phyloP scores from a whole-genome alignment of 2,888 invertebrate species.

The Nipponacmea schrenckii region DNA sequence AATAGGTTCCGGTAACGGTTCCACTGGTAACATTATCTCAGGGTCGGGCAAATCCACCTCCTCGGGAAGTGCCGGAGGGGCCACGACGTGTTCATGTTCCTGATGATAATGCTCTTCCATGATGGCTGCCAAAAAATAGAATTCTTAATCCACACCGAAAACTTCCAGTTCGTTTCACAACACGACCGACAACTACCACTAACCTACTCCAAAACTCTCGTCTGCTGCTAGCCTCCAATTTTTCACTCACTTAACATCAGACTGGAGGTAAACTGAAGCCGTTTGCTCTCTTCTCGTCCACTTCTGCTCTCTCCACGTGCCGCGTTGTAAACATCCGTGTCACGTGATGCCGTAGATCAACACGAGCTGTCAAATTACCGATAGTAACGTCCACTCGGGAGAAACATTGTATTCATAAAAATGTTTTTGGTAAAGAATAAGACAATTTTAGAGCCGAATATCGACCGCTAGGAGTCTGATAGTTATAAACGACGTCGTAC shows the following conservation, averaged over 20 bases:
- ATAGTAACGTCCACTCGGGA: not conserved
- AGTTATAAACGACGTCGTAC: no score
- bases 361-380: not conserved
- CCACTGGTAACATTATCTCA: not conserved
- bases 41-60: conserved; percentile 3
- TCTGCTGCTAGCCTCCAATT: conserved; percentile 3
- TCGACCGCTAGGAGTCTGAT: no score
- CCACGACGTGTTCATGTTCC: not conserved
- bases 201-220: not conserved
- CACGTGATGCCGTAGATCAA: conserved; percentile 16
- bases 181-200: not conserved
- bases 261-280: conserved; percentile 3
- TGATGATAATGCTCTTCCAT: no score
- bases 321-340: conserved; percentile 23
- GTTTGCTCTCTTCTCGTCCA: not conserved
- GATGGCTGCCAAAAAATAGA: no score
- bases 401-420: no score
- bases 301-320: conserved; percentile 20
- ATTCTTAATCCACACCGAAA: no score
- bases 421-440: no score
- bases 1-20: conserved; percentile 5
- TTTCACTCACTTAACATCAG: conserved; percentile 1
- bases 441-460: no score
- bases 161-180: not conserved
- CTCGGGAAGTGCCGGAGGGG: not conserved